phyloP scores from a whole-genome alignment of 2,888 invertebrate genomes.

The Lampropteryx suffumata region DNA sequence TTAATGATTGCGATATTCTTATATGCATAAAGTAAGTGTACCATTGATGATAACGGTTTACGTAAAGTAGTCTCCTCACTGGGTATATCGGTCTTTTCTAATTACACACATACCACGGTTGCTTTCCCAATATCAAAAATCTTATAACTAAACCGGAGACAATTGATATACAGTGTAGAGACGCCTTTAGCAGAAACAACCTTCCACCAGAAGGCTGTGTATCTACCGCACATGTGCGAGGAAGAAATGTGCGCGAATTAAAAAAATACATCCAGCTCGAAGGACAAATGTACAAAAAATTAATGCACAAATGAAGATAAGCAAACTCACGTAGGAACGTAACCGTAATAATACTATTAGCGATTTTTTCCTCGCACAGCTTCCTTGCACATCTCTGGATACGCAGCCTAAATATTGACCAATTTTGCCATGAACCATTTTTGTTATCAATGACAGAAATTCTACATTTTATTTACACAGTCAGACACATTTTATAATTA shows the following conservation, averaged over 20 bases:
- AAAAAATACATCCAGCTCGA: too few relatives aligned
- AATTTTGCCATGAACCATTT: neutral
- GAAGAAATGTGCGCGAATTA: too few relatives aligned
- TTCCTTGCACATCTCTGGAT: too few relatives aligned
- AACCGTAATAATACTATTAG: too few relatives aligned
- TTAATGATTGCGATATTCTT: conserved; percentile 13
- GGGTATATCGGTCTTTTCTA: conserved; percentile 24
- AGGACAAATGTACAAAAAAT: too few relatives aligned
- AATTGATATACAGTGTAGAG: conserved; percentile 23
- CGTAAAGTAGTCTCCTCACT: conserved; percentile 27
- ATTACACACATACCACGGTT: conserved; percentile 12
- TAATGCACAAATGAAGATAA: too few relatives aligned
- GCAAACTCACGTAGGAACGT: too few relatives aligned
- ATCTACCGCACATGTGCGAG: too few relatives aligned
- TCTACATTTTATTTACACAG: conserved; percentile 18
- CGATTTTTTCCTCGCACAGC: too few relatives aligned
- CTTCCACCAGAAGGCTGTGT: neutral
- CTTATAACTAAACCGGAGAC: conserved; percentile 31
- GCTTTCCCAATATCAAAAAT: conserved; percentile 23
- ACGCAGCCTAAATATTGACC: neutral
- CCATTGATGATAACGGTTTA: conserved; percentile 5
- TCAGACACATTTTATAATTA: conserved; percentile 9
- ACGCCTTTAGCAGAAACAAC: conserved; percentile 18
- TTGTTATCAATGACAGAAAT: neutral
- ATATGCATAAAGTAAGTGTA: conserved; percentile 26